Evolutionary conservation across 2,797 vertebrate species (phyloP).

Genomic region (Anabacerthia variegaticeps): DNA sequence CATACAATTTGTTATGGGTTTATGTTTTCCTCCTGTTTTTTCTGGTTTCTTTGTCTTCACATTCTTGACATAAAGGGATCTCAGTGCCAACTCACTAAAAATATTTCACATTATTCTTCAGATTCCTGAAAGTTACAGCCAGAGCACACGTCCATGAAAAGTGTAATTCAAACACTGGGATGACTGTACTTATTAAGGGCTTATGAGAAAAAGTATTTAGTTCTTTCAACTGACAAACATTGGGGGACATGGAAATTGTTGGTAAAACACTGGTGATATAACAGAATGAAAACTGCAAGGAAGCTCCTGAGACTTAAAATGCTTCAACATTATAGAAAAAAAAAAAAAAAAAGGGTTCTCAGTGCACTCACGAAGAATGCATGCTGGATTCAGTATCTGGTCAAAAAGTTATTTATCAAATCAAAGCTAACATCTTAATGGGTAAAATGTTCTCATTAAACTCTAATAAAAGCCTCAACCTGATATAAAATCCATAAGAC

Average conservation of each 20-base stretch:
- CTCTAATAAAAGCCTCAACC: conserved; percentile 38
- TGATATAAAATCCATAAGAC: conserved; percentile 14
- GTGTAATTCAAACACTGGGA: not conserved
- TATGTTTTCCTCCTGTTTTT: not conserved
- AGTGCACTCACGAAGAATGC: not conserved
- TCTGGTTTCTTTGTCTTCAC: not conserved
- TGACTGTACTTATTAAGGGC: not conserved
- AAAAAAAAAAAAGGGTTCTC: not conserved
- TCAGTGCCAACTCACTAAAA: rapidly evolving
- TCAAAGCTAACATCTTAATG: conserved; percentile 45
- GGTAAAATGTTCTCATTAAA: conserved; percentile 65
- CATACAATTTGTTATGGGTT: not conserved
- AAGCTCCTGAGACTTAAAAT: not conserved
- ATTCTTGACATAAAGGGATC: not conserved
- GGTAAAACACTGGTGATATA: not conserved
- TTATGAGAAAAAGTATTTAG: not conserved
- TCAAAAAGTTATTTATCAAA: conserved; percentile 53
- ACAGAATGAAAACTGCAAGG: not conserved
- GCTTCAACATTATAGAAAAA: not conserved
- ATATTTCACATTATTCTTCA: not conserved
- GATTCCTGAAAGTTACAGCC: not conserved
- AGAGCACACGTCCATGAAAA: not conserved
- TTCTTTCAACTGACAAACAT: not conserved
- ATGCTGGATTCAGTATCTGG: not conserved
- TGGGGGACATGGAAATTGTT: not conserved